Percentiles rank a stretch among this genome's conserved stretches.
These are phyloP conservation scores for Zenarchopterus dispar DNA, from an alignment of 2,797 vertebrate genomes.

Conservation along the genomic window DNA sequence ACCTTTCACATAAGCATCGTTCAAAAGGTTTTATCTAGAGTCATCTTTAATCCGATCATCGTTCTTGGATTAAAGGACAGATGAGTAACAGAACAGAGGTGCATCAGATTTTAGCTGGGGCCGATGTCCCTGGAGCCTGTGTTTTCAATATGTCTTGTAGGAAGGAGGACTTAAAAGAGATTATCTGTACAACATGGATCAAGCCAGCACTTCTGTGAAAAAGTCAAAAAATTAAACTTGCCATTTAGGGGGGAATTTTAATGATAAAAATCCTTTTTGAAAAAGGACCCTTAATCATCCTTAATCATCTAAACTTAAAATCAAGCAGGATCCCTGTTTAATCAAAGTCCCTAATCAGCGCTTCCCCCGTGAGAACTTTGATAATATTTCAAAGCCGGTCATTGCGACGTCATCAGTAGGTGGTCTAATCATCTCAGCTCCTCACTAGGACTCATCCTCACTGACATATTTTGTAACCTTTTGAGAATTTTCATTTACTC, in stretches of 20 bases:
- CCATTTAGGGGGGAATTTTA: not conserved
- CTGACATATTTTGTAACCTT: slow-evolving; percentile 33
- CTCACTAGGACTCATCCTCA: slow-evolving; percentile 65
- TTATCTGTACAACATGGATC: no score
- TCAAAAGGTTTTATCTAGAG: no score
- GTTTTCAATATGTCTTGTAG: no score
- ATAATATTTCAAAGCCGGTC: slow-evolving; percentile 63
- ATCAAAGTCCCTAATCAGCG: slow-evolving; percentile 61
- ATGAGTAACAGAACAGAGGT: no score
- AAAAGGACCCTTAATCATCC: slow-evolving; percentile 40
- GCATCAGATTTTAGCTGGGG: no score
- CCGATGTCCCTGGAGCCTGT: no score
- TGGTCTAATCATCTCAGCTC: slow-evolving; percentile 76
- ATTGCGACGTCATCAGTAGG: slow-evolving; percentile 63
- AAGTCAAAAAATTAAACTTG: not conserved
- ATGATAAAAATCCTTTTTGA: slow-evolving; percentile 10
- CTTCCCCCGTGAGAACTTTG: slow-evolving; percentile 52
- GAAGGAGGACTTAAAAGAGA: no score
- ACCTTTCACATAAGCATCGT: no score
- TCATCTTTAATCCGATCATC: no score
- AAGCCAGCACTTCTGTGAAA: no score
- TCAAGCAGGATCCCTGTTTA: slow-evolving; percentile 52
- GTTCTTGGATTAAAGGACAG: no score
- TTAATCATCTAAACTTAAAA: slow-evolving; percentile 57
- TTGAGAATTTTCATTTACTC: slow-evolving; percentile 52